Evolutionary conservation across 2,113 vertebrate genomes (phyloP).

Genomic region (Entelurus aequoreus): DNA sequence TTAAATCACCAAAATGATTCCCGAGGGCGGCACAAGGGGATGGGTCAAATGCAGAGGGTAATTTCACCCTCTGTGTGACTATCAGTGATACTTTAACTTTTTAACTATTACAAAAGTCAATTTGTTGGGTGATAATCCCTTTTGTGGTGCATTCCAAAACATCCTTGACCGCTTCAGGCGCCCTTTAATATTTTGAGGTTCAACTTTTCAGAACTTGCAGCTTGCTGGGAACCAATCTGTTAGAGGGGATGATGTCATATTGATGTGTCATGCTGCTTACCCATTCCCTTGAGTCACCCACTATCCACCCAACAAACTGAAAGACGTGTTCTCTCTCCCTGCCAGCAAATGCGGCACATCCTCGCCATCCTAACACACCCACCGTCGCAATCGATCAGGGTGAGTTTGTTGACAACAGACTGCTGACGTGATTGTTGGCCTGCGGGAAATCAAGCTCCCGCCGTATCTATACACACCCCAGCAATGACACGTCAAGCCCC

Average conservation of each 20-base stretch:
- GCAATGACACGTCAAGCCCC: conserved; percentile 40
- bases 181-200: conserved; percentile 1
- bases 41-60: no score
- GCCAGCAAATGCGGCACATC: conserved; percentile 24
- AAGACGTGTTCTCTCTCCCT: conserved; percentile 15
- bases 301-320: conserved; percentile 30
- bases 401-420: conserved; percentile 1
- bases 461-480: conserved; percentile 16
- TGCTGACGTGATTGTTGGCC: conserved; percentile 39
- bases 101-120: conserved; percentile 5
- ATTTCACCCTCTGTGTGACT: no score
- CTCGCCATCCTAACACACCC: background rate
- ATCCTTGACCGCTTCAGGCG: background rate
- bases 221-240: conserved; percentile 12
- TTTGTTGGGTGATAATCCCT: conserved; percentile 34
- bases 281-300: conserved; percentile 42
- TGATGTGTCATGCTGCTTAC: conserved; percentile 49
- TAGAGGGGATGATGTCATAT: conserved; percentile 33
- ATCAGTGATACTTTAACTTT: no score
- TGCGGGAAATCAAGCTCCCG: conserved; percentile 17
- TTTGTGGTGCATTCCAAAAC: conserved; percentile 24
- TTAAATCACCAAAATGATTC: no score
- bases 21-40: no score
- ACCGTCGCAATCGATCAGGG: no score
- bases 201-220: conserved; percentile 12